Conservation (phyloP, 2,888 invertebrate genomes). For the Diarsia rubi region DNA sequence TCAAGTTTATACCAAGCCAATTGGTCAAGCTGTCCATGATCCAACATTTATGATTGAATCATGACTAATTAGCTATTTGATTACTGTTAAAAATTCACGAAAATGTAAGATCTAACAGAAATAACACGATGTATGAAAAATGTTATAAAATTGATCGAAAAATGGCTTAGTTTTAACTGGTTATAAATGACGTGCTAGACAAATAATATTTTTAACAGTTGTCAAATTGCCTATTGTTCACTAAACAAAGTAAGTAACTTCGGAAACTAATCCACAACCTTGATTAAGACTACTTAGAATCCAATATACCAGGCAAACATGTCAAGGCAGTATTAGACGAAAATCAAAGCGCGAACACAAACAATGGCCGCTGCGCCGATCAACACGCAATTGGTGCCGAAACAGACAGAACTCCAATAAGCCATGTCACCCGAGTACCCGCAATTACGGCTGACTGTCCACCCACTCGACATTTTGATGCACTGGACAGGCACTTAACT, state of each 20-base stretch:
- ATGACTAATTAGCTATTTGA: too few relatives aligned
- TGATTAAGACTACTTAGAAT: slow-evolving; percentile 46
- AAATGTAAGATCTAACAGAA: too few relatives aligned
- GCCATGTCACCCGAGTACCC: slow-evolving; percentile 60
- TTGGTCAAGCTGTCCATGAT: not conserved
- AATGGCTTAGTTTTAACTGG: too few relatives aligned
- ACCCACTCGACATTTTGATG: slow-evolving; percentile 55
- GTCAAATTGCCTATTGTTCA: too few relatives aligned
- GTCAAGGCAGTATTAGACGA: slow-evolving; percentile 39
- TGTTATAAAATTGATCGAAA: too few relatives aligned
- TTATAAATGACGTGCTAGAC: too few relatives aligned
- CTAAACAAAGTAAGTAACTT: not conserved
- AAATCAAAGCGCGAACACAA: slow-evolving; percentile 46
- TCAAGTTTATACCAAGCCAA: not conserved
- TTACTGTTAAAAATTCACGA: too few relatives aligned
- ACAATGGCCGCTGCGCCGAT: slow-evolving; percentile 40
- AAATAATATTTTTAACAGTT: too few relatives aligned
- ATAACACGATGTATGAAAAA: too few relatives aligned
- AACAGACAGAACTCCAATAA: slow-evolving; percentile 56
- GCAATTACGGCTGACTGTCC: slow-evolving; percentile 53
- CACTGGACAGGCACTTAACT: slow-evolving; percentile 41
- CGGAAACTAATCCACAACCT: slow-evolving; percentile 23
- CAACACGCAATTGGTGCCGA: slow-evolving; percentile 49
- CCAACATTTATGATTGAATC: not conserved
- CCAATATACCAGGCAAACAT: slow-evolving; percentile 59